A percentile compares a stretch with the other conserved stretches of the same genome.
Conservation (phyloP, 2,113 vertebrate genomes). For the Seriola quinqueradiata region DNA sequence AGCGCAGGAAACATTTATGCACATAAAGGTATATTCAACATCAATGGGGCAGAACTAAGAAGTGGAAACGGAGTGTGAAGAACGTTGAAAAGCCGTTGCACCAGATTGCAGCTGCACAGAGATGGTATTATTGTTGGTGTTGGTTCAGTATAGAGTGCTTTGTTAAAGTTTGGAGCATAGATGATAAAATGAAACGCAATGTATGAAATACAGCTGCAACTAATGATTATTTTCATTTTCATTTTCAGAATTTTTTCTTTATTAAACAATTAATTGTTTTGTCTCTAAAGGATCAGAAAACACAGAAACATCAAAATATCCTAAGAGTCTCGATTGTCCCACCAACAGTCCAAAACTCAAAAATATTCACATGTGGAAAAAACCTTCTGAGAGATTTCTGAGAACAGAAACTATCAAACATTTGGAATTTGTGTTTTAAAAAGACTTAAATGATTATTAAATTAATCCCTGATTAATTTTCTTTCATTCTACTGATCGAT, state of each 20-base stretch:
- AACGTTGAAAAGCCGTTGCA: constrained; percentile 5
- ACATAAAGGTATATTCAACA: constrained; percentile 6
- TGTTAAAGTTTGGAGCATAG: not conserved
- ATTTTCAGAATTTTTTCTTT: too few relatives aligned
- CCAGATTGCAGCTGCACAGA: not conserved
- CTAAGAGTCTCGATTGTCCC: too few relatives aligned
- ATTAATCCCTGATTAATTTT: not conserved
- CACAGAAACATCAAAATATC: too few relatives aligned
- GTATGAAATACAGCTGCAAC: not conserved
- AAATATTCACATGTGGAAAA: not conserved
- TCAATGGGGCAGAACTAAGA: not conserved
- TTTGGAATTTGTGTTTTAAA: not conserved
- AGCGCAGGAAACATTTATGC: constrained; percentile 21
- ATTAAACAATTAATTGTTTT: too few relatives aligned
- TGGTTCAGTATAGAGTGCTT: not conserved
- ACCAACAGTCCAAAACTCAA: not conserved
- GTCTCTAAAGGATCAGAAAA: too few relatives aligned
- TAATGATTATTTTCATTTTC: not conserved
- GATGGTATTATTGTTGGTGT: constrained; percentile 4
- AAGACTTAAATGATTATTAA: not conserved
- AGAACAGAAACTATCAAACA: not conserved
- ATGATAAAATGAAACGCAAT: not conserved
- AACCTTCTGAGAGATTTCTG: too few relatives aligned
- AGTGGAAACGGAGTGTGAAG: constrained; percentile 18
- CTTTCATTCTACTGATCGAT: not conserved